Evolutionary conservation across 2,113 vertebrate species (phyloP), one percentile per base, ranked within the genome.

Genomic region (Bufo gargarizans): DNA sequence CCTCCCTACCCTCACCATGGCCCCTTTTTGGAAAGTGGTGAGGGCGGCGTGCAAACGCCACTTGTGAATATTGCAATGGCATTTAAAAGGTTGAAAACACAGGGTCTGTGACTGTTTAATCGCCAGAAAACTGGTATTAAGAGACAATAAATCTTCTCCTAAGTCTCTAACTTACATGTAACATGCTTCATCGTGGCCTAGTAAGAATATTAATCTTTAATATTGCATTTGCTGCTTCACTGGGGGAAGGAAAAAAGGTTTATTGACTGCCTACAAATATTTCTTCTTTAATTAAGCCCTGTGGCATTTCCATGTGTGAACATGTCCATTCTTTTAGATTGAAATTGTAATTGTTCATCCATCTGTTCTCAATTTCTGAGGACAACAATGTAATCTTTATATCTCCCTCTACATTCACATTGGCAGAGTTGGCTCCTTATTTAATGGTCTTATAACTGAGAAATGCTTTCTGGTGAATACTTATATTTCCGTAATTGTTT

Each of bases 361-460:
- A 87, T 87, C 85, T 87, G 85, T 87, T 87, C 74, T 80, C 76
- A 79, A 87, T 87, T 80, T 87, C 61, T 80, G n/a, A 56, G 77
- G 85, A 80, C 85, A 86, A 86, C 85, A 87, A 87, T 87, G 77
- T 80, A 71, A 80, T 87, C 59, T 80, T 87, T 87, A 77, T 87
- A 80, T 87, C 76, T 47, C 85, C 53, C 17, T 50, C 58, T 56
- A 56, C 59, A 69, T 43, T 61, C 58, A 67, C 59, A 45, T 85
- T 69, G 85, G 85, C 59, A 87, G 14, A 43, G 63, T 78, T 58
- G 17, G 47, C 45, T 20, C 17, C 13, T 50, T 71, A 78, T 69
- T 69, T 59, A 77, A 74, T 16, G 13, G 71, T 22, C 7, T 86
- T 17, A 17, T 58, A 80, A 33, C 22, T 86, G 10, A 45, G 20